Evolutionary conservation across 2,113 vertebrate genomes (phyloP).

Genomic region (Rhagologus leucostigma): DNA sequence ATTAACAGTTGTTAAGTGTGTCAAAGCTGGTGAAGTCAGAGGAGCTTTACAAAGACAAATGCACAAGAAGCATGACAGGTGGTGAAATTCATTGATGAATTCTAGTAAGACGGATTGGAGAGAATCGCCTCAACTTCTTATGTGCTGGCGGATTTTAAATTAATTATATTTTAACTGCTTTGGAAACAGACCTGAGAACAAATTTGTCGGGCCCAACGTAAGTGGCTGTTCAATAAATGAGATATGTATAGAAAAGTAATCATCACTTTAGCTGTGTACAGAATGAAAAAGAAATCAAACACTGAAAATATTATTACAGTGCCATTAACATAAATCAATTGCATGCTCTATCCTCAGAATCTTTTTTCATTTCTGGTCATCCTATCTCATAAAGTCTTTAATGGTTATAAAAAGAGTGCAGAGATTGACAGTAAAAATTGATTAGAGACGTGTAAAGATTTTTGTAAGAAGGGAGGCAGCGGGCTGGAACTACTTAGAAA

Average conservation of each 20-base stretch:
- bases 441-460: slow-evolving; percentile 5
- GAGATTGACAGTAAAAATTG: slow-evolving; percentile 19
- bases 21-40: slow-evolving; percentile 22
- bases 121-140: background rate
- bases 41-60: slow-evolving; percentile 26
- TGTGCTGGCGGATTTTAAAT: slow-evolving; percentile 6
- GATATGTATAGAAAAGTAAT: slow-evolving; percentile 32
- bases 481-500: background rate
- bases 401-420: slow-evolving; percentile 21
- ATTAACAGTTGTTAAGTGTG: slow-evolving; percentile 17
- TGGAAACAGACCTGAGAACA: slow-evolving; percentile 5
- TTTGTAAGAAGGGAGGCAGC: background rate
- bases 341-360: background rate
- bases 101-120: slow-evolving; percentile 25
- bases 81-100: slow-evolving; percentile 40
- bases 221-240: background rate
- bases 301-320: slow-evolving; percentile 46
- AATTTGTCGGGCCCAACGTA: background rate
- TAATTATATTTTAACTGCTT: slow-evolving; percentile 37
- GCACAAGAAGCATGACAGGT: background rate
- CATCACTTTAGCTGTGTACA: slow-evolving; percentile 27
- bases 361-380: slow-evolving; percentile 43
- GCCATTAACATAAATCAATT: slow-evolving; percentile 53
- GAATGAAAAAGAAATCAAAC: slow-evolving; percentile 54
- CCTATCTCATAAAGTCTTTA: slow-evolving; percentile 43